Conservation (phyloP, 1,140 invertebrate species). For the Lepidostoma basale region DNA sequence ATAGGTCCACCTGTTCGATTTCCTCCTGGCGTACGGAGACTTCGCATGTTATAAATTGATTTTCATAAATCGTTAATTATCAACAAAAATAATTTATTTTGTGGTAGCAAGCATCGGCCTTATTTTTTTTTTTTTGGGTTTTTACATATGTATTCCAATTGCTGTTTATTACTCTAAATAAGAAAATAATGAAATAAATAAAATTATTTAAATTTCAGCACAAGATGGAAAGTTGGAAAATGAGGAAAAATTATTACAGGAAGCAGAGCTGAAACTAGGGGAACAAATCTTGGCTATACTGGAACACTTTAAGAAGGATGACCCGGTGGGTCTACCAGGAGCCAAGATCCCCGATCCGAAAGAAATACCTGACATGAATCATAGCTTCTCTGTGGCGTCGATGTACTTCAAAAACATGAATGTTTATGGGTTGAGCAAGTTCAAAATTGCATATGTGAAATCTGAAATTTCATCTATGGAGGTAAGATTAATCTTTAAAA, state of each 20-base stretch:
- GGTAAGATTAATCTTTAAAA: slow-evolving; percentile 53
- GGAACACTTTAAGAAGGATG: slow-evolving; percentile 82
- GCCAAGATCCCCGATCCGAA: slow-evolving; percentile 79
- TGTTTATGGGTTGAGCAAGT: slow-evolving; percentile 78
- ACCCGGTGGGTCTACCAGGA: slow-evolving; percentile 78
- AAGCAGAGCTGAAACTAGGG: slow-evolving; percentile 69
- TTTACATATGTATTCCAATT: no score
- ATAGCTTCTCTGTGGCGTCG: slow-evolving; percentile 70
- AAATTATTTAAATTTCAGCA: neutral
- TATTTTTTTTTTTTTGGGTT: no score
- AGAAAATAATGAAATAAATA: no score
- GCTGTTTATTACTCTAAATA: no score
- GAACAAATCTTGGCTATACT: slow-evolving; percentile 73
- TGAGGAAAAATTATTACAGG: slow-evolving; percentile 16
- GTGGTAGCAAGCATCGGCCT: no score
- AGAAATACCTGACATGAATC: slow-evolving; percentile 76
- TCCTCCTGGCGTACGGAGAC: no score
- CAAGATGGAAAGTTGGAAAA: neutral
- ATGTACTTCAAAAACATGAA: slow-evolving; percentile 75
- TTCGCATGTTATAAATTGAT: no score
- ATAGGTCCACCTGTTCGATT: no score
- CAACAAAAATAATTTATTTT: no score
- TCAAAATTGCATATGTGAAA: slow-evolving; percentile 71
- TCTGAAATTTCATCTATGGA: slow-evolving; percentile 71
- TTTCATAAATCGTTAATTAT: no score